Conservation (phyloP, 1,140 invertebrate species). For the Asobara japonica region DNA sequence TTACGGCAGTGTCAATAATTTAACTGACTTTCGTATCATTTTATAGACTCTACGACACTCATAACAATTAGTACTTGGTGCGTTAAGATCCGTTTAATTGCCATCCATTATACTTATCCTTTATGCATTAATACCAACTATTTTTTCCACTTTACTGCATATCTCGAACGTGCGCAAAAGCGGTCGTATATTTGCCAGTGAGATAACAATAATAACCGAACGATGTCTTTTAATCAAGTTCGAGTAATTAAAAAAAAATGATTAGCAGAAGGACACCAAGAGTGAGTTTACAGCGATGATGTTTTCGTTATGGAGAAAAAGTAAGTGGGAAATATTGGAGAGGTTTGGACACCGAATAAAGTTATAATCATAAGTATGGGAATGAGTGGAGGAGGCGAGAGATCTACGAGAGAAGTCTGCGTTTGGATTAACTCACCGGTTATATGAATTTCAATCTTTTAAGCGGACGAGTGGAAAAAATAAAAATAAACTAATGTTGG, state of each 20-base stretch:
- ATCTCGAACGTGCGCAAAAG: neutral
- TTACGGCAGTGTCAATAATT: neutral
- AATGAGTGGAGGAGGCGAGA: neutral
- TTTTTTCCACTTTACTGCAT: neutral
- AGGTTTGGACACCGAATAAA: neutral
- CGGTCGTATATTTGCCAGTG: neutral
- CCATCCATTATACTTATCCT: neutral
- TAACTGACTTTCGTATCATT: neutral
- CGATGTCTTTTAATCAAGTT: neutral
- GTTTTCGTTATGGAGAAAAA: neutral
- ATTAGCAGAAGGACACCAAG: neutral
- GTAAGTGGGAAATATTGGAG: neutral
- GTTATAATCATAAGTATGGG: neutral
- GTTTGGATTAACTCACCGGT: slow-evolving; percentile 6
- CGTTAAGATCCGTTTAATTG: neutral
- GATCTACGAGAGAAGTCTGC: neutral
- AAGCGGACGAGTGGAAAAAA: neutral
- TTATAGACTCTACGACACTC: neutral
- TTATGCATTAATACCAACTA: neutral
- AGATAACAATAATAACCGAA: neutral
- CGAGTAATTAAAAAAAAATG: neutral
- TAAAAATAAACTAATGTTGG: neutral
- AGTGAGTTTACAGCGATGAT: neutral
- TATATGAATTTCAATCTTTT: neutral
- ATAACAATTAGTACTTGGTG: neutral